Evolutionary conservation across 2,797 vertebrate genomes (phyloP).

Genomic region (Sebastes flavidus): DNA sequence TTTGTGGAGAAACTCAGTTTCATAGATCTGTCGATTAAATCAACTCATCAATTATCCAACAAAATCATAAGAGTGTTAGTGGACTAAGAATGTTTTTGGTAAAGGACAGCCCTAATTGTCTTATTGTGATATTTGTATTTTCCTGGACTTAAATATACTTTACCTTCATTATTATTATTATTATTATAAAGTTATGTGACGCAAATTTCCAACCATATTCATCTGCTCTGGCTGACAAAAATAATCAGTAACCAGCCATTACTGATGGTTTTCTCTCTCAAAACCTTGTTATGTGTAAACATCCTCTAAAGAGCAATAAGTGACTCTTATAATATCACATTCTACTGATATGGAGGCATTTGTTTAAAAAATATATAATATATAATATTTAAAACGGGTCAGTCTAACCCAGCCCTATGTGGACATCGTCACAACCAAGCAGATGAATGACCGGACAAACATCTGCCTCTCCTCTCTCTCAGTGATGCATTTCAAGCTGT

Average conservation of each 20-base stretch:
- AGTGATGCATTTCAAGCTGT: slow-evolving; percentile 89
- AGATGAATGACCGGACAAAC: not conserved
- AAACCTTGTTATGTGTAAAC: not conserved
- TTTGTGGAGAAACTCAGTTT: no score
- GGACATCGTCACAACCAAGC: not conserved
- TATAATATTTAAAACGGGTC: not conserved
- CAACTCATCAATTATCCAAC: no score
- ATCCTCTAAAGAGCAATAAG: no score
- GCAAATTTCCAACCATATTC: not conserved
- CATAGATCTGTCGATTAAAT: no score
- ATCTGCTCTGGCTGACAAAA: not conserved
- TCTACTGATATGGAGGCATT: not conserved
- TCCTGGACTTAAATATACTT: not conserved
- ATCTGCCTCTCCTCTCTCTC: not conserved
- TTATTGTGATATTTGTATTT: not conserved
- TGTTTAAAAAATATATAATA: not conserved
- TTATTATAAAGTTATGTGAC: no score
- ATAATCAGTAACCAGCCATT: not conserved
- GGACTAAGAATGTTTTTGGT: no score
- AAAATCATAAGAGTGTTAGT: no score
- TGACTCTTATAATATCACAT: not conserved
- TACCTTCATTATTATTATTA: not conserved
- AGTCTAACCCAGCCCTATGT: not conserved
- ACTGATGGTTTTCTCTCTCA: not conserved
- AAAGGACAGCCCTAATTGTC: not conserved